These are phyloP conservation scores for Austrolebias charrua DNA, from an alignment of 2,797 vertebrate genomes.

Conservation along the genomic window DNA sequence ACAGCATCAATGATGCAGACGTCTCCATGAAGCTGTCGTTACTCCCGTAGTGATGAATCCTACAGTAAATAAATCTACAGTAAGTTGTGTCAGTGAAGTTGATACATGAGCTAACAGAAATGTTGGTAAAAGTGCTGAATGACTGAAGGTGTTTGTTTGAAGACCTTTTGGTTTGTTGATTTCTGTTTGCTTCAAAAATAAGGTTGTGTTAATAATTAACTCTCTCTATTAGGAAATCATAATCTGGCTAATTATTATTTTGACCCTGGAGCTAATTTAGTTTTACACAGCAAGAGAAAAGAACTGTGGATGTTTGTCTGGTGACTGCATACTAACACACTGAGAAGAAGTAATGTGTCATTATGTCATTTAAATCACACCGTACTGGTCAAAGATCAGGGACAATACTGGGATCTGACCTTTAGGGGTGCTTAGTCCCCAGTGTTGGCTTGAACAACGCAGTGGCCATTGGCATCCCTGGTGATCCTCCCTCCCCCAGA, in stretches of 20 bases:
- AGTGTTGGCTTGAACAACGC: no score
- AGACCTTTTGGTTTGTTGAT: background rate
- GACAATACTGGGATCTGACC: no score
- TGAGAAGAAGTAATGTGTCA: background rate
- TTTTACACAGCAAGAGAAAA: background rate
- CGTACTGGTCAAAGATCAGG: background rate
- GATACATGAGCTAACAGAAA: background rate
- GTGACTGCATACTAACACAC: background rate
- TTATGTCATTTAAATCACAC: background rate
- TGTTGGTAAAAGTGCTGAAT: background rate
- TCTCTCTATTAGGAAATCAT: constrained; percentile 1
- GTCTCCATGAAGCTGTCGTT: no score
- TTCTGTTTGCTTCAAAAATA: constrained; percentile 3
- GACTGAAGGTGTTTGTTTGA: constrained; percentile 12
- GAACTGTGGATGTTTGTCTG: background rate
- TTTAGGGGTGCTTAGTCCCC: no score
- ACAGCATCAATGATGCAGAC: no score
- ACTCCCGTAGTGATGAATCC: background rate
- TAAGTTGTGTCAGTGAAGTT: no score
- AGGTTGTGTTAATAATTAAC: background rate
- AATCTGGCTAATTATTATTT: background rate
- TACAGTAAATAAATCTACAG: no score
- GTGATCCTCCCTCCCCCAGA: no score
- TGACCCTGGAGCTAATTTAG: constrained; percentile 13
- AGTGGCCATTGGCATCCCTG: no score